Evolutionary conservation across 1,140 invertebrate genomes (phyloP), one percentile per base, ranked within the genome.

Genomic region (Zaprionus capensis): DNA sequence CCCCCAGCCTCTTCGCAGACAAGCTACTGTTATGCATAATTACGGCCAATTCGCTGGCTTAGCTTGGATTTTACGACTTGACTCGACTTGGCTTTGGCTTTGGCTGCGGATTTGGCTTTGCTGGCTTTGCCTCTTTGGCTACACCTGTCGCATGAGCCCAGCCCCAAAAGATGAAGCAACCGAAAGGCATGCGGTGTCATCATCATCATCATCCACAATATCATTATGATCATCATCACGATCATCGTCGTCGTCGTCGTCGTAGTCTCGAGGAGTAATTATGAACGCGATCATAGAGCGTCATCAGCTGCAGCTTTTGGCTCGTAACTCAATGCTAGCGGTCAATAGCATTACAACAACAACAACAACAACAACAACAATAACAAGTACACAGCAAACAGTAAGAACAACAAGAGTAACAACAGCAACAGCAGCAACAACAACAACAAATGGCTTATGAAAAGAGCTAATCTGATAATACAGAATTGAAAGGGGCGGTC

Each of bases 381-480:
- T 34, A 56, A 62, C 62, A 56, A 41, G 41, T 49, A 12, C 15
- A 57, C 34, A 56, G 17, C 68, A 67, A 24, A 34, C 31, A 34
- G 9, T 34, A 34, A 31, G 53, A 61, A 66, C 62, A 56, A 41
- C 61, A 63, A 9, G 11, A 31, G 38, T 26, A 26, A 26, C 34
- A 56, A 31, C 44, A 63, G 5, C 15, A 57, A 15, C 34, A 67
- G 9, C 68, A 67, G 11, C 51, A 53, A 36, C 80, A 53, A 31
- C 63, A 73, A 34, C 75, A 84, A 75, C 73, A 82, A 87, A 87
- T 78, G 68, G 73, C 78, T 81, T 88, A 83, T 83, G 75, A 81
- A 84, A 87, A 82, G 78, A 88, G 84, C 84, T 88, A 88, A 88
- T 88, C 84, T 88, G 84, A 88, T 88, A 88, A 88, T 88, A 88